phyloP scores from a whole-genome alignment of 2,113 vertebrate genomes.

The Odocoileus virginianus region DNA sequence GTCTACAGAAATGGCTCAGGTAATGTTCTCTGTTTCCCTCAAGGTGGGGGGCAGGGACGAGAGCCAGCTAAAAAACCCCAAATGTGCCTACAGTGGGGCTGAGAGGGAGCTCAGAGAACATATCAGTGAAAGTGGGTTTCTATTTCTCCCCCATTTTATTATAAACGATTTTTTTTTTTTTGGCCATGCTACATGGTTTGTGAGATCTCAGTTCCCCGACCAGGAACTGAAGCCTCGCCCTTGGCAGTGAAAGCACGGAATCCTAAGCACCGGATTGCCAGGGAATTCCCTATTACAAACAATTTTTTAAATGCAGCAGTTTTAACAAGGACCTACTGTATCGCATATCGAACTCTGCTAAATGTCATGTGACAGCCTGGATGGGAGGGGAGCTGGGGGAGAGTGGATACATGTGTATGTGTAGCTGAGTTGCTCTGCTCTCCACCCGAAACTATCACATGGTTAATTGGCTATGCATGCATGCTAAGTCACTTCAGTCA shows the following conservation, averaged over 20 bases:
- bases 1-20: neutral
- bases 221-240: neutral
- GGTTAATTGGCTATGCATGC: neutral
- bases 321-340: neutral
- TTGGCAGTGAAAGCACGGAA: neutral
- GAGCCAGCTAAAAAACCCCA: neutral
- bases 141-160: neutral
- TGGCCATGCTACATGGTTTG: neutral
- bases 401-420: neutral
- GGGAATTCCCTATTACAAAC: neutral
- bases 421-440: neutral
- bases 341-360: accelerated
- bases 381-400: neutral
- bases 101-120: neutral
- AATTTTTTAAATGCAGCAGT: neutral
- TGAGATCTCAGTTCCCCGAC: neutral
- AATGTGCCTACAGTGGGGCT: neutral
- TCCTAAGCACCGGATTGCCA: neutral
- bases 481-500: neutral
- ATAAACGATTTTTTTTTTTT: neutral
- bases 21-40: neutral
- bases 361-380: neutral
- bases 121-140: neutral
- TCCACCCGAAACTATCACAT: neutral
- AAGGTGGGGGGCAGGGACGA: neutral